Conservation (phyloP, 2,888 invertebrate genomes). For the Morpho deidamia region DNA sequence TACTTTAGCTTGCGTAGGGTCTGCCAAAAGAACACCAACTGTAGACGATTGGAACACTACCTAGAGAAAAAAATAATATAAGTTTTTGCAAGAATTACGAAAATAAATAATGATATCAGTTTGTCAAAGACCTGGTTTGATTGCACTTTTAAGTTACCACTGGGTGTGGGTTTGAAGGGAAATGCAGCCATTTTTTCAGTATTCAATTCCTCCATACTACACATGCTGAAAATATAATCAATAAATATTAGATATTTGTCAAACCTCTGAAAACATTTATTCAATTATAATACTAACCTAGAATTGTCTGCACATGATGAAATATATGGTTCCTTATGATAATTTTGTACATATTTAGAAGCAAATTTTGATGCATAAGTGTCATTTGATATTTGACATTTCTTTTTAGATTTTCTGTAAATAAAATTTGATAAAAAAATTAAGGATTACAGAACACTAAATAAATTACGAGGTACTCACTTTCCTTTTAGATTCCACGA, state of each 20-base stretch:
- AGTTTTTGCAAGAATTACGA: not conserved
- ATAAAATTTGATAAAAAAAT: not conserved
- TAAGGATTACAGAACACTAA: not conserved
- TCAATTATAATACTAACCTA: slow-evolving; percentile 37
- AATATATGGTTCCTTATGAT: slow-evolving; percentile 38
- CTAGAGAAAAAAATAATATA: slow-evolving; percentile 45
- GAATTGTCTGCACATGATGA: slow-evolving; percentile 55
- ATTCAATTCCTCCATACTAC: slow-evolving; percentile 43
- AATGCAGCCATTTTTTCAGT: slow-evolving; percentile 61
- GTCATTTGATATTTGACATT: slow-evolving; percentile 45
- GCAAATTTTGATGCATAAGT: slow-evolving; percentile 48
- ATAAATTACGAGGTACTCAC: slow-evolving; percentile 36
- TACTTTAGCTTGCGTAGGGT: slow-evolving; percentile 81
- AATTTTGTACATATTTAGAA: slow-evolving; percentile 39
- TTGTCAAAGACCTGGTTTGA: slow-evolving; percentile 79
- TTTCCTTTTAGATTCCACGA: slow-evolving; percentile 59
- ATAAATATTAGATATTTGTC: not conserved
- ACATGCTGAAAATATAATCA: slow-evolving; percentile 37
- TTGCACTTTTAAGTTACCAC: slow-evolving; percentile 83
- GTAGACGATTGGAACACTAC: slow-evolving; percentile 84
- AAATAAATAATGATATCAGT: not conserved
- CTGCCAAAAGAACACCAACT: slow-evolving; percentile 82
- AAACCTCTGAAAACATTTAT: not conserved
- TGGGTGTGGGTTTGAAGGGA: slow-evolving; percentile 82
- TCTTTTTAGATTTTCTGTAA: slow-evolving; percentile 50